Evolutionary conservation across 1,140 invertebrate species (phyloP).

Genomic region (Macrobrachium nipponense): DNA sequence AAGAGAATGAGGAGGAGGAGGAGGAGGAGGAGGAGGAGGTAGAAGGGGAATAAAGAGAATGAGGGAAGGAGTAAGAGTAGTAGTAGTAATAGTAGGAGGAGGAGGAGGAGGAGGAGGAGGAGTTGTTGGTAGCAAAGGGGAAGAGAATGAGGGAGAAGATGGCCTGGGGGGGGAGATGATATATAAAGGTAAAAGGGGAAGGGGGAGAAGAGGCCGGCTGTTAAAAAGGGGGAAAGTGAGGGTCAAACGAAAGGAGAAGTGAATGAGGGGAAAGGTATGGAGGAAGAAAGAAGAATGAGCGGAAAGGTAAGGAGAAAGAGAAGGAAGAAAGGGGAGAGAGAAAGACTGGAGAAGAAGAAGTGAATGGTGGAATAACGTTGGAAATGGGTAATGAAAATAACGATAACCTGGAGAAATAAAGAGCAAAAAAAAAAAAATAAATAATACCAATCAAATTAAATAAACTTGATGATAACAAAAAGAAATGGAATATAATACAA

Average conservation of each 20-base stretch:
- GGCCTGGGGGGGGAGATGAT: not conserved
- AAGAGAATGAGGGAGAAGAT: not conserved
- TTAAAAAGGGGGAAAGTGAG: constrained; percentile 21
- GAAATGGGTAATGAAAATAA: too few relatives aligned
- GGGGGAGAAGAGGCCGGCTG: constrained; percentile 22
- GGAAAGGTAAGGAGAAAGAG: not conserved
- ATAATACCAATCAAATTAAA: too few relatives aligned
- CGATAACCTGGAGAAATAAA: too few relatives aligned
- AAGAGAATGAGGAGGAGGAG: not conserved
- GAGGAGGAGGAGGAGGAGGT: not conserved
- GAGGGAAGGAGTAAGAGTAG: constrained; percentile 19
- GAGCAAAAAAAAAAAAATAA: too few relatives aligned
- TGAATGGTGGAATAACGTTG: too few relatives aligned
- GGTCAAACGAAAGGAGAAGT: constrained; percentile 12
- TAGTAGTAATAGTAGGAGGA: constrained; percentile 29
- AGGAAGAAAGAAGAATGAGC: not conserved
- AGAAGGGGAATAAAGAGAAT: too few relatives aligned
- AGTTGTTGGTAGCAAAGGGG: constrained; percentile 18
- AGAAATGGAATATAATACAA: not conserved
- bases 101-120: constrained; percentile 34
- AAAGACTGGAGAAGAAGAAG: not conserved
- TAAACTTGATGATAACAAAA: not conserved
- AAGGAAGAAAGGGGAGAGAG: not conserved
- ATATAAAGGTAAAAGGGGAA: constrained; percentile 23
- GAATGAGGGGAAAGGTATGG: not conserved